These are phyloP conservation scores for Bactericera cockerelli DNA, from an alignment of 1,140 invertebrate genomes.

Conservation along the genomic window DNA sequence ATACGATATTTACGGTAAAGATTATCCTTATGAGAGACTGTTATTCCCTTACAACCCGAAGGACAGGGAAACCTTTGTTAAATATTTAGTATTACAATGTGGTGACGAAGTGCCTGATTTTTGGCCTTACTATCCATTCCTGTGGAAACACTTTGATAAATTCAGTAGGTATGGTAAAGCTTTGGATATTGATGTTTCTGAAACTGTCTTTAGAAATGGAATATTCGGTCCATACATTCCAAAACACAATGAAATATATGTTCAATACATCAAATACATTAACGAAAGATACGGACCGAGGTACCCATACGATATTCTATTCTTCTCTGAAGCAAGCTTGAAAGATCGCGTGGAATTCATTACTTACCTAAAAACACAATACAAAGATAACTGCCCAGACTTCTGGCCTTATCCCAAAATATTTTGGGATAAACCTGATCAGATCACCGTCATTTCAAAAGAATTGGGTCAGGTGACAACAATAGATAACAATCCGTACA, in stretches of 20 bases:
- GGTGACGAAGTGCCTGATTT: background rate
- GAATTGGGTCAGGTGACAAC: background rate
- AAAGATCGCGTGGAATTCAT: background rate
- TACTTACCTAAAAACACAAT: background rate
- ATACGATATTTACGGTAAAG: background rate
- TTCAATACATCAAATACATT: background rate
- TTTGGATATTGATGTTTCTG: background rate
- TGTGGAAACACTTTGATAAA: constrained; percentile 6
- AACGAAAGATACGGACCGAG: constrained; percentile 1
- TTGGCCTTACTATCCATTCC: constrained; percentile 6
- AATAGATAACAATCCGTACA: background rate
- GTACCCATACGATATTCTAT: background rate
- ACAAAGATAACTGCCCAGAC: constrained; percentile 1
- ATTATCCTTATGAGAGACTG: background rate
- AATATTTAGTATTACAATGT: background rate
- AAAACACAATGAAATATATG: background rate
- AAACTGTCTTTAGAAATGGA: background rate
- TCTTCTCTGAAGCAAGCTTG: background rate
- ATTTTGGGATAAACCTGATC: constrained; percentile 1
- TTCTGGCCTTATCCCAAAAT: background rate
- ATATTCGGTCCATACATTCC: background rate
- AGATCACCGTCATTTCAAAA: background rate
- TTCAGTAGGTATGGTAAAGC: background rate
- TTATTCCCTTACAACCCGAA: background rate
- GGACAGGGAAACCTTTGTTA: background rate